phyloP scores from a whole-genome alignment of 2,113 vertebrate species.

The Burhinus bistriatus region DNA sequence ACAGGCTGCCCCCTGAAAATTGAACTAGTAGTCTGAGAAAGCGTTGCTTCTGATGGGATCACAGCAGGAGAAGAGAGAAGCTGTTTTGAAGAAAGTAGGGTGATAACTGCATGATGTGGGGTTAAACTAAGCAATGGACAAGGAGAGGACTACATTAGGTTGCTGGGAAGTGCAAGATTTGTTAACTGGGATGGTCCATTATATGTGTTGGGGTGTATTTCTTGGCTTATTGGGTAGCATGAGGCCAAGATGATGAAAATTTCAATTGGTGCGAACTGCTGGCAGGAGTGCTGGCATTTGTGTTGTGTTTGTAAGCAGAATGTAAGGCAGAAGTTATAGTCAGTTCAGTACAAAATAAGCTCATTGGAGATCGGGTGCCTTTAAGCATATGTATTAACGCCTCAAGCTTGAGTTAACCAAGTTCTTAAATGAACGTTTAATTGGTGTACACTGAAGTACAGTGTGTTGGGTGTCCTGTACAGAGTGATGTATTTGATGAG shows the following conservation, averaged over 20 bases:
- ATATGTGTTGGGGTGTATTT: background rate
- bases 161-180: background rate
- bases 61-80: background rate
- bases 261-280: background rate
- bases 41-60: background rate
- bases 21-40: background rate
- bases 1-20: background rate
- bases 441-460: background rate
- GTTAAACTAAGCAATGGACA: background rate
- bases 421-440: background rate
- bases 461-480: background rate
- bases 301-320: background rate
- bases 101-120: background rate
- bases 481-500: background rate
- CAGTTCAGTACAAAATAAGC: background rate
- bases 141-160: background rate
- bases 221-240: background rate
- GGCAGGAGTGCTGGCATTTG: background rate
- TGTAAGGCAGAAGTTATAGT: background rate
- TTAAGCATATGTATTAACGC: background rate
- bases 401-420: background rate
- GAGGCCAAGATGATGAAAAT: background rate
- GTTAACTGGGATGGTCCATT: background rate
- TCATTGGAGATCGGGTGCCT: background rate
- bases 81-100: background rate